Conservation (phyloP, 1,140 invertebrate genomes). For the Drosophila ogumai region DNA sequence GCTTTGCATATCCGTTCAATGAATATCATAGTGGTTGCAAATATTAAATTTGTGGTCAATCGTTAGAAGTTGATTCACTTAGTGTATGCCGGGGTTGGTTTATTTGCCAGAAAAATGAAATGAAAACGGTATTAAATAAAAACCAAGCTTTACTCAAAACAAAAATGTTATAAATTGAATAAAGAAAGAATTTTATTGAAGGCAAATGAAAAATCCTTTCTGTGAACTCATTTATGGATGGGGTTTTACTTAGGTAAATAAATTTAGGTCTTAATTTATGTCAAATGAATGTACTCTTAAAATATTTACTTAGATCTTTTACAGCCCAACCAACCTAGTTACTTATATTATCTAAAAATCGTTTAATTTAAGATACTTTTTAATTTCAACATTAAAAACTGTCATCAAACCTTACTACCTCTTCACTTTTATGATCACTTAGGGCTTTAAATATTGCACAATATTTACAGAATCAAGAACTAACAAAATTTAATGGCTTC, state of each 20-base stretch:
- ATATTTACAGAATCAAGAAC: constrained; percentile 19
- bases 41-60: constrained; percentile 34
- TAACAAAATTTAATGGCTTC: constrained; percentile 29
- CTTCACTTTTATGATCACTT: background rate
- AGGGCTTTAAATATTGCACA: background rate
- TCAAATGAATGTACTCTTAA: background rate
- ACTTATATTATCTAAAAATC: background rate
- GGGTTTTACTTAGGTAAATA: background rate
- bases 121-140: background rate
- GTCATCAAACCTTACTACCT: background rate
- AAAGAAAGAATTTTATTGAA: background rate
- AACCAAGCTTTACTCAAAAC: background rate
- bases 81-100: background rate
- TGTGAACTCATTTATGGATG: too few relatives aligned
- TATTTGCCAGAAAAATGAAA: background rate
- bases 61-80: background rate
- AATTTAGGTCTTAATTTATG: background rate
- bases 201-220: too few relatives aligned
- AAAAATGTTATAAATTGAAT: background rate
- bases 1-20: constrained; percentile 13
- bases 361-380: background rate
- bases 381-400: background rate
- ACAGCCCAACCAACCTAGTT: too few relatives aligned
- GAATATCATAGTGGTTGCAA: constrained; percentile 25
- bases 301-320: too few relatives aligned